Conservation (phyloP, 2,113 vertebrate genomes). For the Oceanodroma tethys region DNA sequence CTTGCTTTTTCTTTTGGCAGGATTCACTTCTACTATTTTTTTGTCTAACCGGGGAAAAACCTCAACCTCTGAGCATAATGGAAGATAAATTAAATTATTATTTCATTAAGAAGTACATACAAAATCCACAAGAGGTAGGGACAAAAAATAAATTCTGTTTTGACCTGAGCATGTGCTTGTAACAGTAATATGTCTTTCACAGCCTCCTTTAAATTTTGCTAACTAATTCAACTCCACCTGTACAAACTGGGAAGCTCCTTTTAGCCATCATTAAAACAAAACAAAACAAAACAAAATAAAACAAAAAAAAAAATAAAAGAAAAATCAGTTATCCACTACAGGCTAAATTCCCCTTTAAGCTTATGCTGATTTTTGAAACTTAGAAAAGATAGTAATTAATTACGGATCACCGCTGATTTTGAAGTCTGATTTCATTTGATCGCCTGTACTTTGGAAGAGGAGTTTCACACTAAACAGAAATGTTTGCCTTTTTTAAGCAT, state of each 20-base stretch:
- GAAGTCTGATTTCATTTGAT: background rate
- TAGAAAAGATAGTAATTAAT: background rate
- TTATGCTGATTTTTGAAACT: background rate
- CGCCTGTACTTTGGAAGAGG: background rate
- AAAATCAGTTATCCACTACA: background rate
- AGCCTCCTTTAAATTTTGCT: background rate
- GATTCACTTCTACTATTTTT: background rate
- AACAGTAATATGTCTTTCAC: background rate
- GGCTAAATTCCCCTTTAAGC: background rate
- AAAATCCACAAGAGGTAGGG: fast-evolving
- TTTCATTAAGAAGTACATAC: background rate
- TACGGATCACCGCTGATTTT: background rate
- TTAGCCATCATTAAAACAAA: background rate
- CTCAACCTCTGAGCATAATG: background rate
- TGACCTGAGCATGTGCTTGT: background rate
- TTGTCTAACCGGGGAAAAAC: background rate
- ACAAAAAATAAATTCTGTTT: background rate
- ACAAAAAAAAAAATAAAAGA: background rate
- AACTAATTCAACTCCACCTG: background rate
- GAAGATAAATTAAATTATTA: background rate
- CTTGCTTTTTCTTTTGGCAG: background rate
- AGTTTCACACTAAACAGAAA: background rate
- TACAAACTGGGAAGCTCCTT: background rate
- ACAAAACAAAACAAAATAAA: background rate
- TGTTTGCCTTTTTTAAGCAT: background rate